Percentiles rank a stretch among this genome's conserved stretches.
Conservation (phyloP, 2,888 invertebrate species). For the Tenodera sinensis region DNA sequence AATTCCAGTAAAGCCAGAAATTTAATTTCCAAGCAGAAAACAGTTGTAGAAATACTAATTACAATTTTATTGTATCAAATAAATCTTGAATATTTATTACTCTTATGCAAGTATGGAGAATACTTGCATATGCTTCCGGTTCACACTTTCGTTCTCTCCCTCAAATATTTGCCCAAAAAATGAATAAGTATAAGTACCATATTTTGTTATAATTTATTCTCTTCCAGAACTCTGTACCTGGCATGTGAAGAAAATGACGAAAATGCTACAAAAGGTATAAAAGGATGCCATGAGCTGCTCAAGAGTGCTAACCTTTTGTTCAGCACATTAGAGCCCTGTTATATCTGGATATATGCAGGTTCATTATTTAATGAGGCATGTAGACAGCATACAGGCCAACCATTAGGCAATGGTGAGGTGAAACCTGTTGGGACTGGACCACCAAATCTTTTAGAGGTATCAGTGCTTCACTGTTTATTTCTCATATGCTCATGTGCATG, state of each 20-base stretch:
- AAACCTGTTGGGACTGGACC: conserved; percentile 59
- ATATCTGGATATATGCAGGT: conserved; percentile 79
- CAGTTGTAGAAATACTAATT: too few species aligned
- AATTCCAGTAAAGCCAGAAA: too few species aligned
- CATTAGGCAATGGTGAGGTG: conserved; percentile 40
- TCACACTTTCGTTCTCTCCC: too few species aligned
- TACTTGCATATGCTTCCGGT: too few species aligned
- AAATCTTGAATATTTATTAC: too few species aligned
- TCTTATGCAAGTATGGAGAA: too few species aligned
- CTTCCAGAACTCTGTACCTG: conserved; percentile 50
- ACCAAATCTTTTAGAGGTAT: conserved; percentile 50
- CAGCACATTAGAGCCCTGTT: conserved; percentile 77
- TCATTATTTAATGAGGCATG: conserved; percentile 60
- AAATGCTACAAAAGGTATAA: conserved; percentile 14
- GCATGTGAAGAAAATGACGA: conserved; percentile 49
- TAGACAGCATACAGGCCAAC: conserved; percentile 38
- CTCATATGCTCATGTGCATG: too few species aligned
- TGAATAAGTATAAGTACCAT: too few species aligned
- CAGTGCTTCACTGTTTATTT: not conserved
- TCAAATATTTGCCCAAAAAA: not conserved
- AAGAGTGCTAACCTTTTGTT: conserved; percentile 83
- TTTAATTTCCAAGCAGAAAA: too few species aligned
- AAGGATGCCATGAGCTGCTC: conserved; percentile 59
- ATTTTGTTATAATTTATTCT: not conserved
- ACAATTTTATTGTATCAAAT: too few species aligned